phyloP scores from a whole-genome alignment of 2,113 vertebrate species.

The Axis porcinus region DNA sequence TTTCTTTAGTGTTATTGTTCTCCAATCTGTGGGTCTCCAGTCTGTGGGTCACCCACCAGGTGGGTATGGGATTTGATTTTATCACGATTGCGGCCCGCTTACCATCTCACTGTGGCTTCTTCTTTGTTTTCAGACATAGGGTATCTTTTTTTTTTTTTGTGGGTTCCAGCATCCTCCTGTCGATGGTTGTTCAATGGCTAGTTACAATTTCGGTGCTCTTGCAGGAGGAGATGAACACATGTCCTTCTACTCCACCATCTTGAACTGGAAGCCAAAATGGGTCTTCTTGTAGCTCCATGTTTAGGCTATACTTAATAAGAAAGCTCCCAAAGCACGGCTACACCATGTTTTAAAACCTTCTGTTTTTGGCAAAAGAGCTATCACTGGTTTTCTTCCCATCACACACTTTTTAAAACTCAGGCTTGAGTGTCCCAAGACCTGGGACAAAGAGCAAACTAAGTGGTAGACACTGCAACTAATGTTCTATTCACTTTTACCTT shows the following conservation, averaged over 20 bases:
- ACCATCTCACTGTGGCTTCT: background rate
- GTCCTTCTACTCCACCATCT: background rate
- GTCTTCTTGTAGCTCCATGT: background rate
- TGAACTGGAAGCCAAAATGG: background rate
- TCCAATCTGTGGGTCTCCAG: background rate
- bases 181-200: background rate
- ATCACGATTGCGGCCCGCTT: rapidly evolving
- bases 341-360: background rate
- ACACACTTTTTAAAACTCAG: background rate
- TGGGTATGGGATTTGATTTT: background rate
- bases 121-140: background rate
- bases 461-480: background rate
- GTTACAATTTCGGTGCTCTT: background rate
- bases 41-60: background rate
- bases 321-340: background rate
- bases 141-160: background rate
- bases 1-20: background rate
- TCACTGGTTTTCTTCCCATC: constrained; percentile 5
- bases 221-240: background rate
- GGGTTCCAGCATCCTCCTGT: background rate
- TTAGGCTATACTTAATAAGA: background rate
- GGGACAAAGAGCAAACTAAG: constrained; percentile 9
- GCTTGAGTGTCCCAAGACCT: background rate
- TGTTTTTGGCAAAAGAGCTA: background rate
- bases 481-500: background rate